Evolutionary conservation across 1,140 invertebrate species (phyloP).

Genomic region (Drosophila sechellia): DNA sequence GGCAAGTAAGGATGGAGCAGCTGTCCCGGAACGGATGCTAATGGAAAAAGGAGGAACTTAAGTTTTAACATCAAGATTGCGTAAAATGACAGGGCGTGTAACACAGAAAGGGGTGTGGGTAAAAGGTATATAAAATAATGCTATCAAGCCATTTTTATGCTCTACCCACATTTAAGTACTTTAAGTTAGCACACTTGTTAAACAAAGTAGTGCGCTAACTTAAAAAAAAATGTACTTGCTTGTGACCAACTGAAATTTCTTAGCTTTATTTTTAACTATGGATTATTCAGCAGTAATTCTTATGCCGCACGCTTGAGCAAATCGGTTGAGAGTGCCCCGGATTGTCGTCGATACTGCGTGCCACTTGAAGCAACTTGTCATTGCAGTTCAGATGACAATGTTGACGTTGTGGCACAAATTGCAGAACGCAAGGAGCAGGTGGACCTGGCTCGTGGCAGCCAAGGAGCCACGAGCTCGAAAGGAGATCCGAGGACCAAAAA

Average conservation of each 20-base stretch:
- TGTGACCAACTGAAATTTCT: neutral
- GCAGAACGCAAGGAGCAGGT: constrained; percentile 13
- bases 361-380: constrained; percentile 24
- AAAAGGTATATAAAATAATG: neutral
- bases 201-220: too few species aligned
- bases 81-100: too few species aligned
- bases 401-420: constrained; percentile 20
- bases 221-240: neutral
- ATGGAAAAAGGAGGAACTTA: constrained; percentile 25
- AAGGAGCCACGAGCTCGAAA: neutral
- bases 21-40: constrained; percentile 11
- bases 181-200: too few species aligned
- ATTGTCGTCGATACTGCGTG: constrained; percentile 3
- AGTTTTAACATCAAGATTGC: neutral
- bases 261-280: neutral
- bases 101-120: neutral
- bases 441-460: constrained; percentile 1
- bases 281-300: neutral
- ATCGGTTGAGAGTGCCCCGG: constrained; percentile 1
- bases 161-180: neutral
- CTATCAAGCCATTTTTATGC: neutral
- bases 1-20: constrained; percentile 3
- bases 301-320: constrained; percentile 4
- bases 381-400: constrained; percentile 47
- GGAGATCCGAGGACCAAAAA: constrained; percentile 22